Base-by-base conservation (phyloP, 2,797 vertebrate genomes). In the Heteromormyrus szaboi region DNA sequence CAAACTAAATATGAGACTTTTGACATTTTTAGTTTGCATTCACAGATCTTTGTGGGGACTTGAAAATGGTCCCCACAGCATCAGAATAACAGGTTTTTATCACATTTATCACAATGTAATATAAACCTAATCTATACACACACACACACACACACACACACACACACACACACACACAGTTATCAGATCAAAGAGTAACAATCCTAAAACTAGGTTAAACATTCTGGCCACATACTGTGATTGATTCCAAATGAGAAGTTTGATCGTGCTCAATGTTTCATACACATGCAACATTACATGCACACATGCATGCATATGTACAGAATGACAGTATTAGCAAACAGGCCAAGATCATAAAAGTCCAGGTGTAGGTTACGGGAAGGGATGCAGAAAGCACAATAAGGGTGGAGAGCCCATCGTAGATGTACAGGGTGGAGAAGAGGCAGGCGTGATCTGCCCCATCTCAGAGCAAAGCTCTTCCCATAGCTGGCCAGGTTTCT, bases 121-220 rank as follows among this genome's bases (percentile, higher is more conserved):
- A 56, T n/a, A 56, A 56, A 56, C 54, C 54, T 56, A 56, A n/a
- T n/a, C 54, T 56, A 56, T n/a, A 54, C 53, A 17, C 14, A 54
- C 14, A 19, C 53, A 53, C 59, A 29, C 12, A 88, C 9, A 29
- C 9, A 11, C 46, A 48, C 46, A 53, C 12, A 17, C 14, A 54
- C 14, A 19, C 53, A 53, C 59, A 29, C 14, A 76, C 29, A 29
- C 22, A 76, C 14, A 79, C 33, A 79, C 72, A 84, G 17, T 53
- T 76, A 72, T 51, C 59, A 72, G 83, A 51, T 85, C 83, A 89
- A 89, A 89, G 59, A 44, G 46, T 51, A 76, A 86, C 44, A 86
- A 84, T 51, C 56, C 83, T 54, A 62, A 88, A 84, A 56, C 59
- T 85, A 46, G 41, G 54, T 59, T 87, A 87, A 62, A 48, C 19